Evolutionary conservation across 2,113 vertebrate genomes (phyloP), one percentile per base, ranked within the genome.

Genomic region (Carollia perspicillata): DNA sequence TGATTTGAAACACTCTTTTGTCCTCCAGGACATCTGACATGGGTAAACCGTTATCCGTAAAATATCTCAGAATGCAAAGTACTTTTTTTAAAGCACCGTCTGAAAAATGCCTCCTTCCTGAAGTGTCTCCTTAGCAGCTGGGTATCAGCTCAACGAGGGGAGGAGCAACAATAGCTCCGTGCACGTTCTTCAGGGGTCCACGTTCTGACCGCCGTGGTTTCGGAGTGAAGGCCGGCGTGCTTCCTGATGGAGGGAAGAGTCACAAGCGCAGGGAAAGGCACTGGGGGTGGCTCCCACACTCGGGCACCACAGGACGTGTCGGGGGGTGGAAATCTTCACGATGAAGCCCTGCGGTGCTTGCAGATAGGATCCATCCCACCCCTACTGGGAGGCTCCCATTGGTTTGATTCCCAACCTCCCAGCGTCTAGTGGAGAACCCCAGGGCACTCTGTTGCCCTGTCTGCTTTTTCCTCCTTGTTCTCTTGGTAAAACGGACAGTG

Each of bases 381-480:
- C 88, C 78, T 18, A 28, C 75, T 89, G 95, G 89, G 80, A 88
- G n/a, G 65, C 79, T 96, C 78, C 97, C 87, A 94, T 85, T 90
- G 96, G 77, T 95, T 90, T 92, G 88, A 95, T 95, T 93, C 93
- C 93, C 92, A 88, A 49, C 53, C 77, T 33, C 44, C 68, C 33
- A 6, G 40, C 92, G 95, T 93, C 85, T 92, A 74, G 95, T 92
- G 84, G 49, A 63, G 81, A 81, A 92, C 87, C 71, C 8, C 71
- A 51, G 78, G 81, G 75, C 28, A 5, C 66, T 78, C 33, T 69
- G 35, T 84, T 78, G 89, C 63, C 93, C 80, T 55, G 23, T n/a
- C 44, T 96, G 7, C 72, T 94, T 89, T 84, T 30, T 53, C 65
- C 78, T 90, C 81, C 78, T 94, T 93, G 92, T 80, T 75, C 79